Evolutionary conservation across 1,140 invertebrate species (phyloP), one percentile per base, ranked within the genome.

Genomic region (Cardiocondyla obscurior): DNA sequence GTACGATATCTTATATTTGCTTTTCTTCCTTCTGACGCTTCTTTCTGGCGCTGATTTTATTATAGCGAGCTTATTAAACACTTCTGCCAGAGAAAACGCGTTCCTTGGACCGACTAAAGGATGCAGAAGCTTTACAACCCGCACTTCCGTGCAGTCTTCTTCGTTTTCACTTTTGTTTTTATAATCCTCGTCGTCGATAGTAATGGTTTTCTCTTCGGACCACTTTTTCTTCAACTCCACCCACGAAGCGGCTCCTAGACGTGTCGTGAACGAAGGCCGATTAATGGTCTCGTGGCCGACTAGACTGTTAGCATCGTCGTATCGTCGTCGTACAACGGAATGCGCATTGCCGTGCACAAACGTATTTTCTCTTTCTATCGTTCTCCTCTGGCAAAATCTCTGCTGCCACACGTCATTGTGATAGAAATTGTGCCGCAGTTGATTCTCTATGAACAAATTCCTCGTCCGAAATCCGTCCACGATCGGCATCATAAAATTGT

Each of bases 151-250:
- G 30, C 42, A 79, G 55, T 92, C 90, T 0, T 67, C 55, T 10
- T 64, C 65, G 28, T 64, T 72, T 1, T 70, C 36, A 12, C 89
- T 85, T 28, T 51, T 88, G 5, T 12, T 79, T n/a, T 46, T 55
- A 16, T 8, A 8, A 53, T 88, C 86, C 12, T 94, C 92, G 30
- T 94, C 93, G 53, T 94, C 93, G 19, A 94, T 94, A 0, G 92
- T 94, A 5, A 94, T 94, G 0, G 92, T 94, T 69, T 92, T 93
- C 46, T 92, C 91, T 4, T 94, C 93, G 16, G 85, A 86, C 93
- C 92, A 93, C 67, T 90, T 94, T 55, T 84, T 85, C 67, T 94
- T 94, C n/a, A 93, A 81, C 60, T 94, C 91, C 1, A 84, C 33
- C 94, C 94, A 94, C 0, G 92, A 91, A 8, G 82, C 85, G 58